Percentiles rank a stretch among this genome's conserved stretches.
phyloP scores from a whole-genome alignment of 2,113 vertebrate species.

The Jacana jacana region DNA sequence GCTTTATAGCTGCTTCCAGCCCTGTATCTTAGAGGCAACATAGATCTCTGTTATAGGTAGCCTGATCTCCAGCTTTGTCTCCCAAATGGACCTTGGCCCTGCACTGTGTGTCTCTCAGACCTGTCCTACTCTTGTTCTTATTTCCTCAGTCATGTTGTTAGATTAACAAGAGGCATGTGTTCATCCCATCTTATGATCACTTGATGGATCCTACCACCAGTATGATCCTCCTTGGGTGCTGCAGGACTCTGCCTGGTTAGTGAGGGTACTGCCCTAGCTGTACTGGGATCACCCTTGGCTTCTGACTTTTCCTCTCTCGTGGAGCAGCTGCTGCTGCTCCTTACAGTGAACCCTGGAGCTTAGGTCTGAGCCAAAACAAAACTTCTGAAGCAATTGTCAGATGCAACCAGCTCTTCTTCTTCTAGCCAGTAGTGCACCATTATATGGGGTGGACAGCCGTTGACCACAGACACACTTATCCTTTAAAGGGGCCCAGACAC shows the following conservation, averaged over 20 bases:
- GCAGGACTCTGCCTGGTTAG: neutral
- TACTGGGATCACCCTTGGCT: neutral
- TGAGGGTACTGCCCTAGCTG: neutral
- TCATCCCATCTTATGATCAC: neutral
- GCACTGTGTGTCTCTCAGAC: neutral
- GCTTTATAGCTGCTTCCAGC: too few relatives aligned
- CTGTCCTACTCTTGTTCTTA: neutral
- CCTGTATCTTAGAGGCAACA: too few relatives aligned
- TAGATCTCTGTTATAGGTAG: too few relatives aligned
- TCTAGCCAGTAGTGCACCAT: accelerated
- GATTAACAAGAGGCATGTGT: neutral
- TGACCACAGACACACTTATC: too few relatives aligned
- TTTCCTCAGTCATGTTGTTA: neutral
- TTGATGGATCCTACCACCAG: neutral
- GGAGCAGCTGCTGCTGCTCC: neutral
- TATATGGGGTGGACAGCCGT: neutral
- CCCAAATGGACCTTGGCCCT: neutral
- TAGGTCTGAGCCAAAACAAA: neutral
- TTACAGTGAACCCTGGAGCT: neutral
- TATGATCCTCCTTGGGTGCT: neutral
- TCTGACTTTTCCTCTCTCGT: neutral
- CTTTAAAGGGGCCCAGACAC: accelerated
- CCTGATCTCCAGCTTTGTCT: too few relatives aligned
- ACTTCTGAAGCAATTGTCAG: neutral
- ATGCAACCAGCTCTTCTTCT: neutral